Percentiles rank a stretch among this genome's conserved stretches.
phyloP scores from a whole-genome alignment of 2,888 invertebrate genomes.

The Poecilus cupreus region DNA sequence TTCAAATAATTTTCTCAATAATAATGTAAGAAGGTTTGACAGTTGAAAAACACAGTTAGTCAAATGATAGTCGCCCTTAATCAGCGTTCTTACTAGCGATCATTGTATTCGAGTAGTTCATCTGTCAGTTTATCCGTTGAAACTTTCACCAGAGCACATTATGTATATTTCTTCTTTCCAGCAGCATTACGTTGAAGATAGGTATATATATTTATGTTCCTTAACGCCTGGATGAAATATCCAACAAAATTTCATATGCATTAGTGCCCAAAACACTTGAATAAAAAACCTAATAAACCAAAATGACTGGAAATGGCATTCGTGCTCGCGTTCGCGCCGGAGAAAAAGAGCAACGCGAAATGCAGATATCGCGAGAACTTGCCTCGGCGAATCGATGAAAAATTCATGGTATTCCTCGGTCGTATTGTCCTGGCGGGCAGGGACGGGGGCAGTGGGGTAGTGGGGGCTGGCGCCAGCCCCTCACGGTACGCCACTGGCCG shows the following conservation, averaged over 20 bases:
- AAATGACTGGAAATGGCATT: constrained; percentile 41
- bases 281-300: constrained; percentile 44
- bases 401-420: constrained; percentile 52
- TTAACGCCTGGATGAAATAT: constrained; percentile 5
- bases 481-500: not conserved
- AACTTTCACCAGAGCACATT: too few relatives aligned
- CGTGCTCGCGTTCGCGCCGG: not conserved
- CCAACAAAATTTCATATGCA: constrained; percentile 37
- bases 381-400: constrained; percentile 53
- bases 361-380: constrained; percentile 37
- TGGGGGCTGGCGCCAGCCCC: not conserved
- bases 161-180: too few relatives aligned
- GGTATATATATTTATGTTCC: not conserved
- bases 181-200: too few relatives aligned
- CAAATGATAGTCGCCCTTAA: too few relatives aligned
- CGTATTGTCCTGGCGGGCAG: constrained; percentile 49
- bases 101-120: too few relatives aligned
- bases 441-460: not conserved
- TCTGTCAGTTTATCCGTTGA: too few relatives aligned
- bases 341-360: constrained; percentile 40
- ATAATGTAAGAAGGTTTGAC: too few relatives aligned
- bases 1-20: too few relatives aligned
- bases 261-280: constrained; percentile 35
- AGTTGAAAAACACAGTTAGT: too few relatives aligned
- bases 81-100: too few relatives aligned